These are phyloP conservation scores for Hirtodrosophila cameraria DNA, from an alignment of 2,888 invertebrate species.

Conservation along the genomic window DNA sequence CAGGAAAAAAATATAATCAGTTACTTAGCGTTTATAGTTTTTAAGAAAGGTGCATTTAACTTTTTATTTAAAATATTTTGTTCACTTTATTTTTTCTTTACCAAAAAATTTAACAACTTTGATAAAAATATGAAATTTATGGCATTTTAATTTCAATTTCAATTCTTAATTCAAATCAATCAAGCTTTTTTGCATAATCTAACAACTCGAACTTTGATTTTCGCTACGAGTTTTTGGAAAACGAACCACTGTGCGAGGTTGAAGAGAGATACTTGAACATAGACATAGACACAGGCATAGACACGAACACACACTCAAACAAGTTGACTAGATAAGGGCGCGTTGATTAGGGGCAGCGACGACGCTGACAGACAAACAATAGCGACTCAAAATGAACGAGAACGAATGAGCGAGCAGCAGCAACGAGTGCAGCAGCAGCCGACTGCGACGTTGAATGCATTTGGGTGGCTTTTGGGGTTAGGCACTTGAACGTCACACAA, in stretches of 20 bases:
- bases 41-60: too few relatives aligned
- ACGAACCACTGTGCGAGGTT: background rate
- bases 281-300: constrained; percentile 14
- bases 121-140: too few relatives aligned
- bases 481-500: constrained; percentile 14
- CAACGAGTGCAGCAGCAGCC: constrained; percentile 4
- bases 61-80: too few relatives aligned
- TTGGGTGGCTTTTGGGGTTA: constrained; percentile 21
- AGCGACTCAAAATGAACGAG: constrained; percentile 66
- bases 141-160: too few relatives aligned
- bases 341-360: constrained; percentile 68
- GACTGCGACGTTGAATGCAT: constrained; percentile 10
- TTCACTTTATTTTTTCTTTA: too few relatives aligned
- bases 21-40: too few relatives aligned
- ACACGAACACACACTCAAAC: constrained; percentile 13
- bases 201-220: too few relatives aligned
- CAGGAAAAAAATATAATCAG: too few relatives aligned
- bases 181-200: too few relatives aligned
- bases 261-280: constrained; percentile 42
- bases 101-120: too few relatives aligned
- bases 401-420: constrained; percentile 33
- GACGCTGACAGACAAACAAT: constrained; percentile 59
- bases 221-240: background rate
- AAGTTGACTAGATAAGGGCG: constrained; percentile 72
- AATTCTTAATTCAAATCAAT: too few relatives aligned